A percentile compares a stretch with the other conserved stretches of the same genome.
Evolutionary conservation across 2,888 invertebrate species (phyloP).

Genomic region (Pyralis farinalis): DNA sequence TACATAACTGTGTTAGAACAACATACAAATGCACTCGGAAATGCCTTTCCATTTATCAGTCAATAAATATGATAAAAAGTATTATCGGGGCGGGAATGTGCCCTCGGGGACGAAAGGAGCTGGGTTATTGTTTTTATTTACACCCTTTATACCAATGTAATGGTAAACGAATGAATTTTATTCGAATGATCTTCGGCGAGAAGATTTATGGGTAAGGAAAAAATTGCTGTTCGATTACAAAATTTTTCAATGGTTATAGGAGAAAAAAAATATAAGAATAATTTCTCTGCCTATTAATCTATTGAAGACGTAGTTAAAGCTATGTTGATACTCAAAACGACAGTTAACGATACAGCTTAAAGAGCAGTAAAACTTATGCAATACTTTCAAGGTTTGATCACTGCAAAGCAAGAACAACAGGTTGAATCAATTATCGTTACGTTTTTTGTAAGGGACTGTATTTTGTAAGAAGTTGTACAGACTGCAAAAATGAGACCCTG

Average conservation of each 20-base stretch:
- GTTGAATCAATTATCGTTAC: too few species aligned
- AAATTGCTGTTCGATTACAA: constrained; percentile 1
- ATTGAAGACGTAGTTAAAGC: too few species aligned
- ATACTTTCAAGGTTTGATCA: too few species aligned
- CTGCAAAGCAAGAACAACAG: too few species aligned
- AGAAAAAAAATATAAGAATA: constrained; percentile 12
- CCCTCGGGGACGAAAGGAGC: constrained; percentile 50
- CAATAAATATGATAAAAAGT: constrained; percentile 81
- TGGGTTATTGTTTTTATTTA: constrained; percentile 74
- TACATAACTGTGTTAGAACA: constrained; percentile 27
- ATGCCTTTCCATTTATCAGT: constrained; percentile 69
- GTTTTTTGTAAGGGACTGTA: too few species aligned
- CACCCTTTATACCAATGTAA: constrained; percentile 58
- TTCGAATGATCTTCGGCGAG: constrained; percentile 63
- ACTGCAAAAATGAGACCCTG: too few species aligned
- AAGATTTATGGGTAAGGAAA: constrained; percentile 55
- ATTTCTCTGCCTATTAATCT: too few species aligned
- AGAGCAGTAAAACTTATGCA: too few species aligned
- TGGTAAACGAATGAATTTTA: constrained; percentile 58
- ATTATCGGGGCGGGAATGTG: constrained; percentile 73
- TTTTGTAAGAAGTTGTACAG: too few species aligned
- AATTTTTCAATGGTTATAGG: background rate
- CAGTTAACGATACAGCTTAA: too few species aligned
- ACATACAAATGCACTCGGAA: constrained; percentile 72
- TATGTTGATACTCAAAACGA: too few species aligned